Conservation (phyloP, 2,888 invertebrate species). For the Agrotis puta region DNA sequence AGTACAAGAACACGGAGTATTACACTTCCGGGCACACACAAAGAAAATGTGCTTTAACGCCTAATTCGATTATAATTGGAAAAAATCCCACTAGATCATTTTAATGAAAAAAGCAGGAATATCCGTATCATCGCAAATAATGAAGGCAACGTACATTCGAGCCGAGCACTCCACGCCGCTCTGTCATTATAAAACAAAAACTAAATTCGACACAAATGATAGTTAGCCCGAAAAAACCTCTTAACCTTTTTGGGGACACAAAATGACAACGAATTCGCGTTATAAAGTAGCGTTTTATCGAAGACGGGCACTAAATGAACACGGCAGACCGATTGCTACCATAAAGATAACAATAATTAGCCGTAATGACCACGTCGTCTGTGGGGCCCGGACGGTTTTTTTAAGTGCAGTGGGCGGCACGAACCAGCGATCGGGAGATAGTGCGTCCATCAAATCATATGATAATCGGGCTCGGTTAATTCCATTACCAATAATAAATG, state of each 20-base stretch:
- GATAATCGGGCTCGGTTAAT: constrained; percentile 90
- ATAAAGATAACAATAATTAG: constrained; percentile 91
- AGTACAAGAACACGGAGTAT: constrained; percentile 61
- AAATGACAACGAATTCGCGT: constrained; percentile 85
- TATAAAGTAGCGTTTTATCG: constrained; percentile 83
- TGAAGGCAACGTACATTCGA: constrained; percentile 80
- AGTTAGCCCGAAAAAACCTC: constrained; percentile 70
- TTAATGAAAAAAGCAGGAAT: constrained; percentile 80
- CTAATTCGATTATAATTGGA: constrained; percentile 77
- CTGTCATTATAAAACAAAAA: constrained; percentile 83
- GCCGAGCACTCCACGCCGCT: constrained; percentile 77
- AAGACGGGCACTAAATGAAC: constrained; percentile 80
- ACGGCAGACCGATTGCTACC: constrained; percentile 87
- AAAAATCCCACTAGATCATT: constrained; percentile 74
- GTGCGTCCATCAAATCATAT: constrained; percentile 90
- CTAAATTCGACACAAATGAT: constrained; percentile 73
- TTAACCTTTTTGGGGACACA: constrained; percentile 76
- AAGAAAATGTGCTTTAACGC: constrained; percentile 67
- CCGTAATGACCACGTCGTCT: constrained; percentile 86
- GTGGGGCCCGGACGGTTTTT: constrained; percentile 78
- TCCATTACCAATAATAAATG: constrained; percentile 91
- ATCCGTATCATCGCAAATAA: constrained; percentile 89
- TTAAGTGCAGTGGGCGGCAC: constrained; percentile 86
- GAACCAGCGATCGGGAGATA: constrained; percentile 85
- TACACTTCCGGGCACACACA: constrained; percentile 68